Base-by-base conservation (phyloP, 1,140 invertebrate genomes). In the Nephila pilipes region DNA sequence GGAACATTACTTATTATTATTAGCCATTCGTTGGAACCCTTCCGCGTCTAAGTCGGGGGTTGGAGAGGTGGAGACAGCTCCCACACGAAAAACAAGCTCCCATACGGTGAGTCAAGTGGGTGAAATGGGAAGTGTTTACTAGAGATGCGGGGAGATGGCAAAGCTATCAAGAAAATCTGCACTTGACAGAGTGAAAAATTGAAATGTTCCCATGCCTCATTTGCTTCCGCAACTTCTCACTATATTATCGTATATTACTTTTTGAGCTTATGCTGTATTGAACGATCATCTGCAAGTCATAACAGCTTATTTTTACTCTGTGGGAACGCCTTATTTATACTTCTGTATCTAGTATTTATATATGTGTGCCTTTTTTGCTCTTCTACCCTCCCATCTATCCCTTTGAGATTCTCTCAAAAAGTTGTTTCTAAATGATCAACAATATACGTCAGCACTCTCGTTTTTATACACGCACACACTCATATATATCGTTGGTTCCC, bases 111-210 rank as follows among this genome's bases (percentile, higher is more conserved):
- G 46, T 89, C 87, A 89, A 89, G 87, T 89, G 87, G 87, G 63
- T 89, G 54, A 79, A 89, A 89, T 75, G 87, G 63, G 29, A 75
- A 75, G 69, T 75, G 69, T 75, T 75, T 55, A 25, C 63, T 54
- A 20, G 69, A 65, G 69, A 57, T 55, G 87, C 46, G 36, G 36
- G 69, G 69, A 80, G 65, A 69, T 79, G 87, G 60, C 38, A 20
- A 22, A 58, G 69, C 79, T 90, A 89, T 89, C 79, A 90, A 81
- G 89, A 81, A 90, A 90, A 90, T 90, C 89, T 90, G 89, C 79
- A 90, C 75, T 60, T 90, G 89, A 90, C 89, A 90, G 89, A 90
- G 57, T 90, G 89, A 90, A 90, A 90, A 90, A 90, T 90, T 90
- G 89, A 90, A 90, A 90, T 90, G 89, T 90, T 90, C 25, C 12